A percentile compares a stretch with the other conserved stretches of the same genome.
Evolutionary conservation across 2,888 invertebrate genomes (phyloP).

Genomic region (Eupithecia exiguata): DNA sequence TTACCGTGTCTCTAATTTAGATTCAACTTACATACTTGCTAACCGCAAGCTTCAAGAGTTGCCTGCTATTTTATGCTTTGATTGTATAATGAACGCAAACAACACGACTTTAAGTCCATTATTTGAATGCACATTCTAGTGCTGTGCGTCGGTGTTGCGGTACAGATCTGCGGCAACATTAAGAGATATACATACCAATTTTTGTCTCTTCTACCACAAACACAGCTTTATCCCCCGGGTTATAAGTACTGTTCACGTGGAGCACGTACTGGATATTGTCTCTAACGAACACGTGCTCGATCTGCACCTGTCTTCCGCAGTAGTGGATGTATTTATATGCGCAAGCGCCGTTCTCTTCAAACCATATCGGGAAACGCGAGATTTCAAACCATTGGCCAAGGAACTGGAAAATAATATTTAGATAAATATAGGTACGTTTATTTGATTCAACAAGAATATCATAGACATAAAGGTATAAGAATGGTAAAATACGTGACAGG

Average conservation of each 20-base stretch:
- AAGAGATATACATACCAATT: slow-evolving; percentile 54
- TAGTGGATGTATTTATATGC: slow-evolving; percentile 66
- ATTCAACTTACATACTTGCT: no score
- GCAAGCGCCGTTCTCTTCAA: slow-evolving; percentile 65
- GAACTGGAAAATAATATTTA: slow-evolving; percentile 61
- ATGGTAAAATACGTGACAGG: no score
- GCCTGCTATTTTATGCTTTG: no score
- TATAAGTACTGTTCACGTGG: slow-evolving; percentile 69
- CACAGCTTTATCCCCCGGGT: slow-evolving; percentile 70
- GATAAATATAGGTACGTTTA: no score
- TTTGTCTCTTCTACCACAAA: slow-evolving; percentile 65
- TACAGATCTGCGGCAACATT: no score
- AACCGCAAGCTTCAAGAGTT: no score
- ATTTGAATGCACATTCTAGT: no score
- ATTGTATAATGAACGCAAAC: no score
- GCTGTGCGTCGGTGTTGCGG: no score
- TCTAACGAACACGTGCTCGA: slow-evolving; percentile 66
- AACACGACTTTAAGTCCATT: background rate
- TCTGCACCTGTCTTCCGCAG: slow-evolving; percentile 66
- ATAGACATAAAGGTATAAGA: no score
- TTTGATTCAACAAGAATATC: no score
- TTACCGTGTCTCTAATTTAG: no score
- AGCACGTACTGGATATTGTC: slow-evolving; percentile 65
- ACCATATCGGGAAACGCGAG: slow-evolving; percentile 72
- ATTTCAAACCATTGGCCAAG: slow-evolving; percentile 74